Evolutionary conservation across 2,113 vertebrate species (phyloP).

Genomic region (Pagrus major): DNA sequence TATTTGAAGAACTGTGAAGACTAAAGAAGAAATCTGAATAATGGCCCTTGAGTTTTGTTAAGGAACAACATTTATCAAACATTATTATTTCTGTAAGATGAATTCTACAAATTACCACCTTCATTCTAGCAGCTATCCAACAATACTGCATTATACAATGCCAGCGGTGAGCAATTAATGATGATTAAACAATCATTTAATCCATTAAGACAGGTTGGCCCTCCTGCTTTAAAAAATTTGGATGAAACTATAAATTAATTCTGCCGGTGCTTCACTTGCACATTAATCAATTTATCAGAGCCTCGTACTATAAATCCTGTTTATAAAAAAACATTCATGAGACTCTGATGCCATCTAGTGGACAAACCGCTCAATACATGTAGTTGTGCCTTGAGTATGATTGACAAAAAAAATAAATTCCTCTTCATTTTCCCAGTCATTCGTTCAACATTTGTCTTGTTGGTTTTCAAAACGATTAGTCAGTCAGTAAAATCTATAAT

Average conservation of each 20-base stretch:
- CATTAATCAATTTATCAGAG: conserved; percentile 44
- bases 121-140: neutral
- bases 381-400: neutral
- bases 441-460: conserved; percentile 11
- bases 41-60: neutral
- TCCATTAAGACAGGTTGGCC: conserved; percentile 12
- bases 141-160: neutral
- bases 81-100: conserved; percentile 3
- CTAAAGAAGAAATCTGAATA: neutral
- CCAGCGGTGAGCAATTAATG: conserved; percentile 9
- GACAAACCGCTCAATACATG: conserved; percentile 21
- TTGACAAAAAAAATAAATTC: neutral
- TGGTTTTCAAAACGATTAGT: neutral
- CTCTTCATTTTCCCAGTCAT: neutral
- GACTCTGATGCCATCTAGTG: conserved; percentile 77
- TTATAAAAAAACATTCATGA: conserved; percentile 14
- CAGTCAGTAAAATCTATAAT: neutral
- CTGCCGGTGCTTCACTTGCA: conserved; percentile 24
- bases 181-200: neutral
- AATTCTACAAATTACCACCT: neutral
- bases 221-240: conserved; percentile 27
- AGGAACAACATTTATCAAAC: neutral
- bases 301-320: neutral
- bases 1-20: neutral
- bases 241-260: conserved; percentile 39